Evolutionary conservation across 2,113 vertebrate genomes (phyloP).

Genomic region (Ariopsis seemanni): DNA sequence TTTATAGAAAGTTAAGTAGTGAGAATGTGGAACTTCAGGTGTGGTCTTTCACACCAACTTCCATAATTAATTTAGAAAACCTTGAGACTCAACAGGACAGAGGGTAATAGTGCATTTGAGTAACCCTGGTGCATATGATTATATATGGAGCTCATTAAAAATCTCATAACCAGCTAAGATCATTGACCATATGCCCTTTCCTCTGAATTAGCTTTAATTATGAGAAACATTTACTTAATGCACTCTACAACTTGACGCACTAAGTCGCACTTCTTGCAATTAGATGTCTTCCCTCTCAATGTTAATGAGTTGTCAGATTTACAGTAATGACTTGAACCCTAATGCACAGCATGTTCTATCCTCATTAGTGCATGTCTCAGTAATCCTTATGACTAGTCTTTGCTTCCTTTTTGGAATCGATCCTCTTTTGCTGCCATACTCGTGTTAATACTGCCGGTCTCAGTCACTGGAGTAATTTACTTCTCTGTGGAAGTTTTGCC

Average conservation of each 20-base stretch:
- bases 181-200: neutral
- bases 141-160: conserved; percentile 10
- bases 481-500: conserved; percentile 65
- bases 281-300: neutral
- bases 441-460: conserved; percentile 59
- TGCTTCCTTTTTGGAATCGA: conserved; percentile 27
- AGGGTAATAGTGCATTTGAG: neutral
- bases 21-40: neutral
- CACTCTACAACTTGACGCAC: neutral
- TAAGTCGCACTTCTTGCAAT: neutral
- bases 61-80: neutral
- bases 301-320: conserved; percentile 23
- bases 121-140: neutral
- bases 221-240: neutral
- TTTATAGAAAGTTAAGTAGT: neutral
- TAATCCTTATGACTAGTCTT: conserved; percentile 58
- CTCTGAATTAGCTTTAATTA: conserved; percentile 2
- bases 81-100: neutral
- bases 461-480: conserved; percentile 62
- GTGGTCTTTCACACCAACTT: neutral
- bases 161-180: neutral
- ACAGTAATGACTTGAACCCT: conserved; percentile 19
- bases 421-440: conserved; percentile 52
- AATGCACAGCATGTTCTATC: conserved; percentile 28
- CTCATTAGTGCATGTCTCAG: conserved; percentile 62